Evolutionary conservation across 2,888 invertebrate genomes (phyloP).

Genomic region (Conops quadrifasciatus): DNA sequence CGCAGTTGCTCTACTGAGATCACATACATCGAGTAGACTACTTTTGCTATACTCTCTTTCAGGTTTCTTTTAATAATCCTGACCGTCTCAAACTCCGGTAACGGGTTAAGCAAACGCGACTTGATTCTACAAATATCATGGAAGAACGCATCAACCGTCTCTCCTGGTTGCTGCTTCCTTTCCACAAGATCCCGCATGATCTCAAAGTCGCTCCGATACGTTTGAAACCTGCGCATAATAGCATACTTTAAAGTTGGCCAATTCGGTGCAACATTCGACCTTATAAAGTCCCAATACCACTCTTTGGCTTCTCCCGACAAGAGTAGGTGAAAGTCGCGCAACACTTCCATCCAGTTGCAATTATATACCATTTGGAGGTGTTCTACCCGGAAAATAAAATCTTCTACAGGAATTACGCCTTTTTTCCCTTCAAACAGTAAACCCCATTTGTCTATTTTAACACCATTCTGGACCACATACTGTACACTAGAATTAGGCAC

Average conservation of each 20-base stretch:
- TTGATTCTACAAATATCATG: constrained; percentile 1
- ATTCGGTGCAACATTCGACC: neutral
- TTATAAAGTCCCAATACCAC: constrained; percentile 32
- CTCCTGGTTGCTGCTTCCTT: constrained; percentile 22
- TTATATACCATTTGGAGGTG: constrained; percentile 18
- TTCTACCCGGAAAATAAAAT: constrained; percentile 34
- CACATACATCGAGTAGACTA: constrained; percentile 13
- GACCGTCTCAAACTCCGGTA: constrained; percentile 19
- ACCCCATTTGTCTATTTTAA: constrained; percentile 29
- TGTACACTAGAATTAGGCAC: neutral
- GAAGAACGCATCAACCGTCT: constrained; percentile 11
- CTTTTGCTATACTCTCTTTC: constrained; percentile 9
- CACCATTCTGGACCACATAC: neutral
- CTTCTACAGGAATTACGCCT: neutral
- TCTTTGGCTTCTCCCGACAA: constrained; percentile 18
- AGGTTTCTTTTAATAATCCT: constrained; percentile 23
- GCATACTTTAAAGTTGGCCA: constrained; percentile 9
- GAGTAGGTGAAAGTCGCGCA: constrained; percentile 26
- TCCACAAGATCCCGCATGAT: constrained; percentile 20
- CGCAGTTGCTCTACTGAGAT: constrained; percentile 16
- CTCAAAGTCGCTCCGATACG: constrained; percentile 21
- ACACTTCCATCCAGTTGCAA: constrained; percentile 10
- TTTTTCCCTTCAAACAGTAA: constrained; percentile 15
- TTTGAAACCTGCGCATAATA: constrained; percentile 9
- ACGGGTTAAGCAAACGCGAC: neutral